Evolutionary conservation across 2,888 invertebrate genomes (phyloP).

Genomic region (Alviniconcha strummeri): DNA sequence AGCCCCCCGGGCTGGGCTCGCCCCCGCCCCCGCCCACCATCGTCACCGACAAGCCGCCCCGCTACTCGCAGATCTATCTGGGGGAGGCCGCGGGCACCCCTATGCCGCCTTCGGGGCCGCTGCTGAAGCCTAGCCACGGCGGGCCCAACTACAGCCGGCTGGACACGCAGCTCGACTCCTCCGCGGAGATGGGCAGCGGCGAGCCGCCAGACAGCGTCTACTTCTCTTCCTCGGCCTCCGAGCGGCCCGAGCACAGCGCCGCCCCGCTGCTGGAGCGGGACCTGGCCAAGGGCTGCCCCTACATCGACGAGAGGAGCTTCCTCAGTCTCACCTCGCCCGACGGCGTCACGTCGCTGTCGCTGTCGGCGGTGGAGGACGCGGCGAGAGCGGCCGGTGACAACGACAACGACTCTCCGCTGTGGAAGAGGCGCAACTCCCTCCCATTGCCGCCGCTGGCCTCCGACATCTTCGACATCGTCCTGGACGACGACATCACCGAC

Average conservation of each 20-base stretch:
- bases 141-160: constrained; percentile 35
- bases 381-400: constrained; percentile 16
- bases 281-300: constrained; percentile 60
- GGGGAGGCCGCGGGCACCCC: constrained; percentile 9
- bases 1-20: not conserved
- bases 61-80: constrained; percentile 1
- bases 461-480: constrained; percentile 40
- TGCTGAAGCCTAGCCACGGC: constrained; percentile 16
- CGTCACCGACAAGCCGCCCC: not conserved
- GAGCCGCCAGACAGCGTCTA: constrained; percentile 38
- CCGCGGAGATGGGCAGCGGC: constrained; percentile 31
- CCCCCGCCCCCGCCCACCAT: constrained; percentile 12
- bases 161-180: constrained; percentile 32
- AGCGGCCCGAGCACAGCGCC: constrained; percentile 38
- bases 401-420: constrained; percentile 41
- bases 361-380: not conserved
- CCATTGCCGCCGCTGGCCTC: constrained; percentile 39
- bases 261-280: constrained; percentile 48
- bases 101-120: constrained; percentile 24
- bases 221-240: constrained; percentile 32
- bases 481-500: constrained; percentile 37
- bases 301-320: constrained; percentile 70
- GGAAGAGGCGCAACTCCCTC: constrained; percentile 45
- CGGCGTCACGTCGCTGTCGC: constrained; percentile 28
- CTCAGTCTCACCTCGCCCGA: constrained; percentile 52